Evolutionary conservation across 2,113 vertebrate genomes (phyloP), one percentile per base, ranked within the genome.

Genomic region (Semnornis frantzii): DNA sequence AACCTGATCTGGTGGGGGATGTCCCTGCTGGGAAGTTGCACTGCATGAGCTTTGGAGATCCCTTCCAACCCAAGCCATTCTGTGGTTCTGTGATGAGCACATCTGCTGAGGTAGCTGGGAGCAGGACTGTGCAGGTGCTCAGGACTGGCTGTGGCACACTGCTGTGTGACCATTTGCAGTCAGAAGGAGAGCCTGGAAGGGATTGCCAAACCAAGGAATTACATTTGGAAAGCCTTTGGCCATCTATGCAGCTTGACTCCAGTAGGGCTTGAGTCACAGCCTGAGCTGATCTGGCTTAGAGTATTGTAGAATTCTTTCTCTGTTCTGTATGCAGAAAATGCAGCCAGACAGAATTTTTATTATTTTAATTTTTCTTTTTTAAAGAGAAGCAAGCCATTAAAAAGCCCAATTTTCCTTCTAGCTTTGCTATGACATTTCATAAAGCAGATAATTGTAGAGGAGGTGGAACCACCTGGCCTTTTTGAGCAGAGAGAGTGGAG

Each of bases 71-170:
- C 46, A 46, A 19, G 6, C 48, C 48, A 20, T 48, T 21, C 48
- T 10, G 20, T 48, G 48, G 20, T 48, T 48, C 9, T 48, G 48
- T 48, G 48, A 48, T 48, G 48, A 25, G 63, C 57, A 20, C 39
- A 42, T 23, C 39, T 0, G 2, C 65, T 8, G 5, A 1, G 3
- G 6, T 4, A 28, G 24, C 16, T 3, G 55, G 37, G 48, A 48
- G 30, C 3, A 2, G 10, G 37, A n/a, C 46, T 15, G 24, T 3
- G 30, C 7, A 18, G 46, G 24, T 31, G n/a, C 44, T 27, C 2
- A 48, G 48, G 6, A 34, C 33, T 2, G 2, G 73, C 54, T 50
- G 30, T 6, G 33, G 27, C 69, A 14, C 9, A 2, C n/a, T 9
- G 24, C 20, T 24, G 30, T 16, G 2, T 2, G 4, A 62, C 17